Evolutionary conservation across 2,888 invertebrate genomes (phyloP).

Genomic region (Melipona beecheii): DNA sequence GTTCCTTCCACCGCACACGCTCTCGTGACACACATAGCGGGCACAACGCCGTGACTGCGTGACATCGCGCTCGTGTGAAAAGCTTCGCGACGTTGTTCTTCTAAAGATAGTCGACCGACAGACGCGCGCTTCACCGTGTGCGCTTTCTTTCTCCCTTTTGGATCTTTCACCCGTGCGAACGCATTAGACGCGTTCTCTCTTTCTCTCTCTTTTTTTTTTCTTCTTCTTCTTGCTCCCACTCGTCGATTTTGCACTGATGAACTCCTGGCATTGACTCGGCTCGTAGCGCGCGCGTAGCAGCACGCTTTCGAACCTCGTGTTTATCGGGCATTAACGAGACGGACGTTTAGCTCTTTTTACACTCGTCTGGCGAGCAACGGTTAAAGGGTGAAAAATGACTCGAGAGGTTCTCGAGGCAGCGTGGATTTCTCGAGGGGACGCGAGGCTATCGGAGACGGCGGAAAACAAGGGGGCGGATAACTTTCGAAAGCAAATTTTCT

Average conservation of each 20-base stretch:
- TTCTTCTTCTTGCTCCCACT: too few species aligned
- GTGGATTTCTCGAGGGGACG: neutral
- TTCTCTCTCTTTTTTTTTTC: neutral
- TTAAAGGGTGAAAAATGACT: neutral
- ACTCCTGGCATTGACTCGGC: slow-evolving; percentile 22
- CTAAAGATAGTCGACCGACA: slow-evolving; percentile 32
- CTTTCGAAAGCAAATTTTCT: neutral
- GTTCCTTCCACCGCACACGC: neutral
- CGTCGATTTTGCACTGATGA: slow-evolving; percentile 19
- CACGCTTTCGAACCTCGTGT: neutral
- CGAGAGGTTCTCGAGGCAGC: neutral
- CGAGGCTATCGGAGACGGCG: neutral
- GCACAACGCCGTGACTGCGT: too few species aligned
- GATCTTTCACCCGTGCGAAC: slow-evolving; percentile 13
- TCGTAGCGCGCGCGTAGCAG: neutral
- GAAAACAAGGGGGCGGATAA: neutral
- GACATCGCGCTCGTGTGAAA: neutral
- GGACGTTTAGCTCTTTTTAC: neutral
- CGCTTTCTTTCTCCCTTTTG: neutral
- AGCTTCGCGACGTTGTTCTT: slow-evolving; percentile 9
- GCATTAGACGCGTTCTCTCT: slow-evolving; percentile 8
- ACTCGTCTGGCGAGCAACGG: slow-evolving; percentile 1
- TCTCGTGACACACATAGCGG: slow-evolving; percentile 8
- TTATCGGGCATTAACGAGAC: slow-evolving; percentile 4
- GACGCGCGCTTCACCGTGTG: slow-evolving; percentile 11